phyloP scores from a whole-genome alignment of 1,140 invertebrate species.

The Conopomorpha cramerella region DNA sequence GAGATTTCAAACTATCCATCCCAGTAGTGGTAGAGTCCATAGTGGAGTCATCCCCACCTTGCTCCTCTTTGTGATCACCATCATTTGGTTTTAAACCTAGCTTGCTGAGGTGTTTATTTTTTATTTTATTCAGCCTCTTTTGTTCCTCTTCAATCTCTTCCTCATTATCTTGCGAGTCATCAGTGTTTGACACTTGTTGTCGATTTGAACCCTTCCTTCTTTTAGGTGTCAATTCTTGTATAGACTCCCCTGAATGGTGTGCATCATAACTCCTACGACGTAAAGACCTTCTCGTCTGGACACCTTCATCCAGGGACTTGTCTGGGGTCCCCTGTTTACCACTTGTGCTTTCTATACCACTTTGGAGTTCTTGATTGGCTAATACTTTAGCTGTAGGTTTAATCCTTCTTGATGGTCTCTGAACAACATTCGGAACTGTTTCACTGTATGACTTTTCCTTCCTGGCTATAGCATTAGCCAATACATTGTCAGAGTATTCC shows the following conservation, averaged over 20 bases:
- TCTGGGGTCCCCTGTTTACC: slow-evolving; percentile 28
- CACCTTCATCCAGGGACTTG: slow-evolving; percentile 26
- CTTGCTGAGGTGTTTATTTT: slow-evolving; percentile 62
- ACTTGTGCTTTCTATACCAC: slow-evolving; percentile 62
- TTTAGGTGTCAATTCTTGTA: slow-evolving; percentile 10
- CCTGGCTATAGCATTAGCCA: slow-evolving; percentile 62
- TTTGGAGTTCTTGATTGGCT: slow-evolving; percentile 61
- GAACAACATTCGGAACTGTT: slow-evolving; percentile 17
- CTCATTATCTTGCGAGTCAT: too few species aligned
- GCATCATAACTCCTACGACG: slow-evolving; percentile 12
- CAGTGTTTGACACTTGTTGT: too few species aligned
- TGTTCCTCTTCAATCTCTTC: slow-evolving; percentile 12
- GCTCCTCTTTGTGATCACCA: slow-evolving; percentile 23
- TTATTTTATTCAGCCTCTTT: slow-evolving; percentile 38
- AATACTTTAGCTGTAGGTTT: slow-evolving; percentile 64
- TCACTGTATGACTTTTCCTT: slow-evolving; percentile 62
- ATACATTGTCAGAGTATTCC: slow-evolving; percentile 53
- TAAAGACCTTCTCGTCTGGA: slow-evolving; percentile 29
- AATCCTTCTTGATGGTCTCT: slow-evolving; percentile 51
- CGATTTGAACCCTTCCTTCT: too few species aligned
- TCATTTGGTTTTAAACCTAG: slow-evolving; percentile 51
- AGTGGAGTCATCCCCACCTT: slow-evolving; percentile 4
- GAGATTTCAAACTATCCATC: too few species aligned
- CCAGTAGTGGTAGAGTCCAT: slow-evolving; percentile 17
- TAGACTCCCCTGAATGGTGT: too few species aligned